A percentile compares a stretch with the other conserved stretches of the same genome.
These are phyloP conservation scores for Chorisops tibialis DNA, from an alignment of 2,888 invertebrate species.

Conservation along the genomic window DNA sequence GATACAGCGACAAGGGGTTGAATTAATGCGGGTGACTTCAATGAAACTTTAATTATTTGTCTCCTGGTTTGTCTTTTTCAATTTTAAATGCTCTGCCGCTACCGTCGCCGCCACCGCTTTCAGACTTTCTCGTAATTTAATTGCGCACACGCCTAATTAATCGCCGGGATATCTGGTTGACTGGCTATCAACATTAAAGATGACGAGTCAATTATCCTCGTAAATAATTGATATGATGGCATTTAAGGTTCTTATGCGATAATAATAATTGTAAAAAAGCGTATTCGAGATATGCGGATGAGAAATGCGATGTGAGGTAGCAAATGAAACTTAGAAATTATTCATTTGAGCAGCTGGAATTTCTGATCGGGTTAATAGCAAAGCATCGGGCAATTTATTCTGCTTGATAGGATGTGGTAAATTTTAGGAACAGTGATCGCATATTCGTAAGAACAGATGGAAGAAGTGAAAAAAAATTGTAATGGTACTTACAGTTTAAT, in stretches of 20 bases:
- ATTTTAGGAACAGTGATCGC: too few species aligned
- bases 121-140: conserved; percentile 20
- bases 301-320: conserved; percentile 9
- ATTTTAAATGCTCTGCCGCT: not conserved
- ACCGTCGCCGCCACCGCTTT: not conserved
- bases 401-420: conserved; percentile 3
- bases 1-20: not conserved
- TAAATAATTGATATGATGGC: conserved; percentile 28
- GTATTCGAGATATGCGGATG: conserved; percentile 7
- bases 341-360: conserved; percentile 13
- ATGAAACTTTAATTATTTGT: conserved; percentile 15
- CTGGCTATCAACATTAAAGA: conserved; percentile 29
- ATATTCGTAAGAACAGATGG: too few species aligned
- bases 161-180: conserved; percentile 31
- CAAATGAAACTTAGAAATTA: conserved; percentile 2
- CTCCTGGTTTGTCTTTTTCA: not conserved
- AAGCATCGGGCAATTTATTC: not conserved
- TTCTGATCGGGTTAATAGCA: not conserved
- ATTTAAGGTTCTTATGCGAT: conserved; percentile 11
- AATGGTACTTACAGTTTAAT: too few species aligned
- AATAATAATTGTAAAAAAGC: not conserved
- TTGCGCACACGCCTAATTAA: conserved; percentile 29
- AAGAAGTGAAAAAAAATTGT: too few species aligned
- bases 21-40: not conserved
- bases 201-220: conserved; percentile 32